These are phyloP conservation scores for Trichechus manatus DNA, from an alignment of 2,113 vertebrate species.

Conservation along the genomic window DNA sequence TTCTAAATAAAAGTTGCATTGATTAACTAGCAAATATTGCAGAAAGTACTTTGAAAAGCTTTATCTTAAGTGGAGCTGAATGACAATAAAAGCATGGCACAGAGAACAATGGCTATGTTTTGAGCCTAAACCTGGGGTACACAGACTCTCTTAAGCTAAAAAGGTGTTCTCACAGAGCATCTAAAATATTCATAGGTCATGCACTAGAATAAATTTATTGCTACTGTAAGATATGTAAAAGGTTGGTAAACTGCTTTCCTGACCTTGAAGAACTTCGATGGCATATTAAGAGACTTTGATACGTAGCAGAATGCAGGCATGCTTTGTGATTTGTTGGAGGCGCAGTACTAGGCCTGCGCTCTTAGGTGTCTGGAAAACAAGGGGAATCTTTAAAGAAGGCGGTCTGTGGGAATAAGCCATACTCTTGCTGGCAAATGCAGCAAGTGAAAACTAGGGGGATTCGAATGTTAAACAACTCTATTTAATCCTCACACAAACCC, in stretches of 20 bases:
- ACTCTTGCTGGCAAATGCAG: not conserved
- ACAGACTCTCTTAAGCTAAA: constrained; percentile 84
- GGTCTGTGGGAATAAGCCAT: not conserved
- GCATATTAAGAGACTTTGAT: constrained; percentile 89
- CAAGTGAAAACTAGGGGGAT: not conserved
- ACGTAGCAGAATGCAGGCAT: constrained; percentile 84
- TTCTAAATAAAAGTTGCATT: not conserved
- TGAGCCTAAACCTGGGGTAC: constrained; percentile 76
- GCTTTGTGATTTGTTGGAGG: constrained; percentile 86
- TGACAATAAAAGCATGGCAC: constrained; percentile 40
- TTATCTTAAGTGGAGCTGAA: constrained; percentile 49
- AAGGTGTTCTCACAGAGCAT: constrained; percentile 86
- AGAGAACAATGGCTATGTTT: constrained; percentile 68
- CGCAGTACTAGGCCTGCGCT: constrained; percentile 77
- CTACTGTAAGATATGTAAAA: constrained; percentile 89
- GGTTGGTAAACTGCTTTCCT: constrained; percentile 91
- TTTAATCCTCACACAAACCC: constrained; percentile 20
- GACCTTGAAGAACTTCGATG: constrained; percentile 92
- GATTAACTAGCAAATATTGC: constrained; percentile 1
- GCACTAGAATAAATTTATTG: constrained; percentile 90
- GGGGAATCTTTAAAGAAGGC: constrained; percentile 61
- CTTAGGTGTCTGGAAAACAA: constrained; percentile 81
- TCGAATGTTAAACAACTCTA: constrained; percentile 42
- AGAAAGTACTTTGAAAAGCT: not conserved
- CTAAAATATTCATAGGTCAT: constrained; percentile 91